Conservation (phyloP, 2,888 invertebrate genomes). For the Bellardia bayeri region DNA sequence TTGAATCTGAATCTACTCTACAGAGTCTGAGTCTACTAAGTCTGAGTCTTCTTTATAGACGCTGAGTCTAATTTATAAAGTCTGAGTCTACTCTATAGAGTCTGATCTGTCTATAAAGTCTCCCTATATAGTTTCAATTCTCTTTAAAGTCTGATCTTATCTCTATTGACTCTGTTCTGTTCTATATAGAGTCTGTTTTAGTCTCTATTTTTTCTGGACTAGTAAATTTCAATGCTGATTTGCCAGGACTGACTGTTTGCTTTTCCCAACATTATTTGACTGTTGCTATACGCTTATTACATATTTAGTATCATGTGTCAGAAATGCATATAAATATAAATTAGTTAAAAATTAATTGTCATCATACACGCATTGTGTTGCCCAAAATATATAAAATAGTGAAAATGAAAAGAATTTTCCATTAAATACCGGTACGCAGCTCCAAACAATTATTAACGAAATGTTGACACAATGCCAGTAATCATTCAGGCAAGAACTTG, state of each 20-base stretch:
- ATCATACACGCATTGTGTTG: slow-evolving; percentile 79
- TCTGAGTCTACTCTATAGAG: too few relatives aligned
- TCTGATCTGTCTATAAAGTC: too few relatives aligned
- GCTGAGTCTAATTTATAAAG: too few relatives aligned
- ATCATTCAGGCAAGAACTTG: not conserved
- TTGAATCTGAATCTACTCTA: too few relatives aligned
- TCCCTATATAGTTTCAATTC: too few relatives aligned
- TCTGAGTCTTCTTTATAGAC: too few relatives aligned
- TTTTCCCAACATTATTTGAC: not conserved
- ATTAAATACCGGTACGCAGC: slow-evolving; percentile 59
- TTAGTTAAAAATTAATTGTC: slow-evolving; percentile 83
- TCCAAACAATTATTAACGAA: slow-evolving; percentile 55
- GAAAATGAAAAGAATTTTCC: slow-evolving; percentile 45
- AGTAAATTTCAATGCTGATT: too few relatives aligned
- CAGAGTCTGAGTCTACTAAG: too few relatives aligned
- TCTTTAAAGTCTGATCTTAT: too few relatives aligned
- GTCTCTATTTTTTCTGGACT: too few relatives aligned
- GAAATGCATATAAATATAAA: slow-evolving; percentile 75
- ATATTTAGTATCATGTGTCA: slow-evolving; percentile 67
- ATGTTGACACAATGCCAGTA: slow-evolving; percentile 30
- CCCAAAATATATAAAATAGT: not conserved
- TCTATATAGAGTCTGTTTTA: too few relatives aligned
- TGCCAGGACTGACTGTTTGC: slow-evolving; percentile 14
- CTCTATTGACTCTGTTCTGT: too few relatives aligned
- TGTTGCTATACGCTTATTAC: slow-evolving; percentile 48